Evolutionary conservation across 1,140 invertebrate species (phyloP).

Genomic region (Drosophila sulfurigaster): DNA sequence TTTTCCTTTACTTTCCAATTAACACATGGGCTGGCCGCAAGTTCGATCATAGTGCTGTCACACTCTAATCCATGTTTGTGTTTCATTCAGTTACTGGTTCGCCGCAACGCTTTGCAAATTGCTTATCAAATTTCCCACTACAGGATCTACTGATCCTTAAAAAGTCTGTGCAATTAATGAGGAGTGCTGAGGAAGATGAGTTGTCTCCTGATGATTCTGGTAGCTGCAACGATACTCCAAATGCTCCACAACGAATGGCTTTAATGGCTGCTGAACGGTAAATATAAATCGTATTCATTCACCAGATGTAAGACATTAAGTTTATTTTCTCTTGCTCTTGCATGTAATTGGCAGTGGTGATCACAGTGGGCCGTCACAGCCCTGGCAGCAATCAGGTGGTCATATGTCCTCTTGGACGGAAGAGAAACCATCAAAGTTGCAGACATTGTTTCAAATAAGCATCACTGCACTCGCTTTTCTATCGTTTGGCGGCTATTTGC

Average conservation of each 20-base stretch:
- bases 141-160: slow-evolving; percentile 59
- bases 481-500: slow-evolving; percentile 91
- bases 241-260: slow-evolving; percentile 58
- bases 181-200: background rate
- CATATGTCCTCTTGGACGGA: slow-evolving; percentile 65
- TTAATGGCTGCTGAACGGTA: slow-evolving; percentile 68
- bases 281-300: background rate
- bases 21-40: slow-evolving; percentile 6
- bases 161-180: slow-evolving; percentile 64
- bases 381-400: slow-evolving; percentile 32
- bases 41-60: background rate
- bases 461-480: slow-evolving; percentile 91
- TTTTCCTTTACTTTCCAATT: background rate
- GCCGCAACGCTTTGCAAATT: slow-evolving; percentile 62
- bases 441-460: slow-evolving; percentile 89
- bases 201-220: background rate
- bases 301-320: background rate
- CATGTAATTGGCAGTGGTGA: slow-evolving; percentile 28
- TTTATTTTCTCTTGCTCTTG: background rate
- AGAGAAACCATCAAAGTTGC: slow-evolving; percentile 87
- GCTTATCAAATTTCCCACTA: slow-evolving; percentile 64
- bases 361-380: slow-evolving; percentile 30
- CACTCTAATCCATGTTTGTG: slow-evolving; percentile 7
- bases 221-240: background rate
- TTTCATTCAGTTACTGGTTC: slow-evolving; percentile 49